phyloP scores from a whole-genome alignment of 37 sponge, comb jelly and placozoan species.

The Crambe crambe region DNA sequence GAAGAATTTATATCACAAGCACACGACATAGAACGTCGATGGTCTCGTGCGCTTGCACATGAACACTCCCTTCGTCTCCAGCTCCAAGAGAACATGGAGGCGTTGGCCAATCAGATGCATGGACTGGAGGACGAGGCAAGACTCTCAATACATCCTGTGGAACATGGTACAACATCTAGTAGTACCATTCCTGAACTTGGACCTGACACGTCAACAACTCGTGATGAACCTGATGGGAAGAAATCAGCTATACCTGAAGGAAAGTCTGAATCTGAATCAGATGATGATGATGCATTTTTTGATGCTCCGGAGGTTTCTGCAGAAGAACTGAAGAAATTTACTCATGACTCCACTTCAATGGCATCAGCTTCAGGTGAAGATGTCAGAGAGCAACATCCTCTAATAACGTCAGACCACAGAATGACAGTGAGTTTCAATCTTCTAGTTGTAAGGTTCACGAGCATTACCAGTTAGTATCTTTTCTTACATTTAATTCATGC shows the following conservation, averaged over 20 bases:
- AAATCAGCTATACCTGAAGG: neutral
- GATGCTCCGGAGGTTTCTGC: slow-evolving; percentile 63
- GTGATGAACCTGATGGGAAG: neutral
- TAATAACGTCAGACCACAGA: slow-evolving; percentile 1
- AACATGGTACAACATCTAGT: neutral
- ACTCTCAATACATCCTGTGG: neutral
- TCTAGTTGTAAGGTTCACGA: too few species aligned
- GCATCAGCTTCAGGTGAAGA: neutral
- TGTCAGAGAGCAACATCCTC: slow-evolving; percentile 5
- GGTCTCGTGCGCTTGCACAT: slow-evolving; percentile 68
- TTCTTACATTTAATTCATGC: neutral
- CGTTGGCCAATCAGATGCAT: slow-evolving; percentile 84
- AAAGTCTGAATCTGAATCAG: neutral
- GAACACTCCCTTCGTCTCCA: slow-evolving; percentile 74
- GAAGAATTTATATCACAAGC: slow-evolving; percentile 71
- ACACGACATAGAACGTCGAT: slow-evolving; percentile 61
- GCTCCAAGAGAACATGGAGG: slow-evolving; percentile 91
- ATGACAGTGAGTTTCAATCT: slow-evolving; percentile 40
- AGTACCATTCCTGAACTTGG: neutral
- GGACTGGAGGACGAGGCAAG: slow-evolving; percentile 69
- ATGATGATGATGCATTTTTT: slow-evolving; percentile 81
- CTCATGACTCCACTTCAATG: slow-evolving; percentile 29
- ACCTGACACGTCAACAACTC: neutral
- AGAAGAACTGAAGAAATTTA: neutral
- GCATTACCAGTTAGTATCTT: neutral